Conservation (phyloP, 1,140 invertebrate genomes). For the Drosophila sechellia region DNA sequence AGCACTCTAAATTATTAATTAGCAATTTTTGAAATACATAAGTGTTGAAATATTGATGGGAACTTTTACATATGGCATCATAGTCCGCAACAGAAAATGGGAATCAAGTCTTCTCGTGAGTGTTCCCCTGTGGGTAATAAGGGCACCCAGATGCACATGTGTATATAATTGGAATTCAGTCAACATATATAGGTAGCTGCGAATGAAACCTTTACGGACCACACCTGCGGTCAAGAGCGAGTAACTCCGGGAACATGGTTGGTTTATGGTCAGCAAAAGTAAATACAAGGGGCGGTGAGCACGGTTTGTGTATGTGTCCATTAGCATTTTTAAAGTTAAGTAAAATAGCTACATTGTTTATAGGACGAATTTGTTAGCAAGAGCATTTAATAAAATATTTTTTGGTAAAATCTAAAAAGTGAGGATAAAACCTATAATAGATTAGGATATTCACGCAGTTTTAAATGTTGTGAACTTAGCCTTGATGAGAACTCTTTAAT, state of each 20-base stretch:
- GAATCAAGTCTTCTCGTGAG: slow-evolving; percentile 12
- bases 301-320: neutral
- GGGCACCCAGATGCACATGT: neutral
- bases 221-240: slow-evolving; percentile 1
- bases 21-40: slow-evolving; percentile 47
- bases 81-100: slow-evolving; percentile 14
- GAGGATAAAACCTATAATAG: neutral
- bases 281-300: neutral
- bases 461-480: no score
- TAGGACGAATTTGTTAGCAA: no score
- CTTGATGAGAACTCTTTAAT: no score
- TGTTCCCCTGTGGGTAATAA: slow-evolving; percentile 2
- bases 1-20: slow-evolving; percentile 59
- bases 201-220: slow-evolving; percentile 10
- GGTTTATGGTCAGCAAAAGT: neutral
- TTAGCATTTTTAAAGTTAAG: neutral
- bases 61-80: slow-evolving; percentile 23
- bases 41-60: slow-evolving; percentile 52
- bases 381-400: no score
- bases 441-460: no score
- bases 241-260: slow-evolving; percentile 2
- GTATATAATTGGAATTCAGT: neutral
- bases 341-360: neutral
- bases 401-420: neutral
- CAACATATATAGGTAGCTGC: neutral